Evolutionary conservation across 2,888 invertebrate genomes (phyloP).

Genomic region (Blastobasis lacticolella): DNA sequence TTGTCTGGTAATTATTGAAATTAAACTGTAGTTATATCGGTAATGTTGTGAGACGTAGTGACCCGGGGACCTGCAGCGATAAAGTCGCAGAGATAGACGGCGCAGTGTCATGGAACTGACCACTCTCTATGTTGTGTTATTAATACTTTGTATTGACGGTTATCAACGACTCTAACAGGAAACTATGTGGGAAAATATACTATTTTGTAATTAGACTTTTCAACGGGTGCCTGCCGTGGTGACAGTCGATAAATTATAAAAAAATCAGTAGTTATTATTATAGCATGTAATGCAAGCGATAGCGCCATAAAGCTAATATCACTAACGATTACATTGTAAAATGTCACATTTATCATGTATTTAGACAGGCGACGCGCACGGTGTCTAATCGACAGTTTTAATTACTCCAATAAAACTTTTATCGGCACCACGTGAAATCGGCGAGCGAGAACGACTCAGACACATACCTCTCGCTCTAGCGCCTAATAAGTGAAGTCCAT

Average conservation of each 20-base stretch:
- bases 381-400: slow-evolving; percentile 59
- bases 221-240: too few relatives aligned
- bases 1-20: slow-evolving; percentile 64
- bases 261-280: neutral
- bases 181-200: too few relatives aligned
- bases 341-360: slow-evolving; percentile 58
- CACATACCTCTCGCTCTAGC: slow-evolving; percentile 43
- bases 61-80: slow-evolving; percentile 48
- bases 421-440: slow-evolving; percentile 65
- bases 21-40: slow-evolving; percentile 66
- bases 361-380: slow-evolving; percentile 49
- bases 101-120: slow-evolving; percentile 64
- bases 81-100: slow-evolving; percentile 36
- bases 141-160: slow-evolving; percentile 28
- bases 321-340: slow-evolving; percentile 45
- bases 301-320: slow-evolving; percentile 40
- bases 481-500: slow-evolving; percentile 58
- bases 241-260: too few relatives aligned
- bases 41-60: slow-evolving; percentile 43
- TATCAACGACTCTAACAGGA: slow-evolving; percentile 4
- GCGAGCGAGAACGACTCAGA: slow-evolving; percentile 53
- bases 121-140: slow-evolving; percentile 42
- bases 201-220: too few relatives aligned
- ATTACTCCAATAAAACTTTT: slow-evolving; percentile 70
- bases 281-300: slow-evolving; percentile 21